phyloP scores from a whole-genome alignment of 1,140 invertebrate genomes.

The Drosophila trapezifrons region DNA sequence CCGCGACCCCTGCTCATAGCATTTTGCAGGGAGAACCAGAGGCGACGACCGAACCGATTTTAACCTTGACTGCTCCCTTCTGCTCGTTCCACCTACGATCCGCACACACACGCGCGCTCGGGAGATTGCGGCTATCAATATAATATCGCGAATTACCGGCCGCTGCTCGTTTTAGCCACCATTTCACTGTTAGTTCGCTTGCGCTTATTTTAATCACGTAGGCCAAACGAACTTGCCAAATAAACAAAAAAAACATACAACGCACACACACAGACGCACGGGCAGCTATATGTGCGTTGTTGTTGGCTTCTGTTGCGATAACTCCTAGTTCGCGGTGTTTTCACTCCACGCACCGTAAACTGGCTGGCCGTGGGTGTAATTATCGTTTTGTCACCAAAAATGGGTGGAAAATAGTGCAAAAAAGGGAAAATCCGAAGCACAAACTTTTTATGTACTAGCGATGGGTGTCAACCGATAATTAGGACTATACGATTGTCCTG shows the following conservation, averaged over 20 bases:
- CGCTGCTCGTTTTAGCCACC: constrained; percentile 44
- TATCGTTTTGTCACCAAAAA: constrained; percentile 2
- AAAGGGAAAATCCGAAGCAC: constrained; percentile 2
- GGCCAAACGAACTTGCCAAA: constrained; percentile 61
- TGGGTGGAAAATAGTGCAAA: constrained; percentile 10
- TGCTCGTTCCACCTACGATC: constrained; percentile 29
- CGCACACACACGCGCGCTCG: constrained; percentile 15
- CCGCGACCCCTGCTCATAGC: constrained; percentile 66
- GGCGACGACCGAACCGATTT: constrained; percentile 37
- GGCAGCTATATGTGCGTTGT: constrained; percentile 43
- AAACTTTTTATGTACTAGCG: constrained; percentile 36
- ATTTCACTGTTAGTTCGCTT: constrained; percentile 46
- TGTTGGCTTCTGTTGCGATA: constrained; percentile 23
- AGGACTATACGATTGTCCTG: neutral
- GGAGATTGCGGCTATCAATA: constrained; percentile 50
- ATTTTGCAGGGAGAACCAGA: constrained; percentile 34
- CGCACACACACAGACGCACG: constrained; percentile 33
- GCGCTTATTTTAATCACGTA: constrained; percentile 77
- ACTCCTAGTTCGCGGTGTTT: neutral
- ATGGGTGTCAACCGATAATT: constrained; percentile 26
- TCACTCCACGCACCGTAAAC: neutral
- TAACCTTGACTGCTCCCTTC: constrained; percentile 61
- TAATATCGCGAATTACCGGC: constrained; percentile 42
- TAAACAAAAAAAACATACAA: constrained; percentile 58
- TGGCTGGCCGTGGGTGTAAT: neutral